phyloP scores from a whole-genome alignment of 2,797 vertebrate species.

The Potorous gilbertii region DNA sequence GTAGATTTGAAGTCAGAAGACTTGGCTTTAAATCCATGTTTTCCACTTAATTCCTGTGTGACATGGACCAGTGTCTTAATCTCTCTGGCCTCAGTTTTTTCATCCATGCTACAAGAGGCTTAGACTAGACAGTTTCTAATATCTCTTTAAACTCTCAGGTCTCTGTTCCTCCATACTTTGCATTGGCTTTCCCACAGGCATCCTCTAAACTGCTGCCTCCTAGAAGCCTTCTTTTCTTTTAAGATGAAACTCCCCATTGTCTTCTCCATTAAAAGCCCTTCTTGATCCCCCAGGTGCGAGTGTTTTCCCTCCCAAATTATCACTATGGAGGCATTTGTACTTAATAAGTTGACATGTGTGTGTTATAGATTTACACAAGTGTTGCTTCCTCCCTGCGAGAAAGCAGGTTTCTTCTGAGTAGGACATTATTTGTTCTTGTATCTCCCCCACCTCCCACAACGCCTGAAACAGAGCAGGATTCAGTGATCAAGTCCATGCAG shows the following conservation, averaged over 20 bases:
- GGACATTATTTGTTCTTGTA: not conserved
- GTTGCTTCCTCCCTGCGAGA: not conserved
- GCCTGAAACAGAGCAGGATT: not conserved
- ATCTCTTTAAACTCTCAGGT: not conserved
- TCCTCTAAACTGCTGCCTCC: not conserved
- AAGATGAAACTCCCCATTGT: not conserved
- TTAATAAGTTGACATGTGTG: not conserved
- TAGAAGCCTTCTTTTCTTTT: not conserved
- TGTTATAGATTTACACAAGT: not conserved
- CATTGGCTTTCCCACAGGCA: not conserved
- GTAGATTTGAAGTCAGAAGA: not conserved
- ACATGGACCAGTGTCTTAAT: not conserved
- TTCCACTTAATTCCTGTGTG: not conserved
- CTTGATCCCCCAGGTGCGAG: not conserved
- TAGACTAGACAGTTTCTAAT: not conserved
- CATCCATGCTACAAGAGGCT: not conserved
- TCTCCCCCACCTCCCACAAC: too few species aligned
- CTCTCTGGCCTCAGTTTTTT: not conserved
- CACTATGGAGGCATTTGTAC: not conserved
- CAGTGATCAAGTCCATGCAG: not conserved
- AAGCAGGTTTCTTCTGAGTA: not conserved
- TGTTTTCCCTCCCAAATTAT: not conserved
- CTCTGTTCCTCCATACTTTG: not conserved
- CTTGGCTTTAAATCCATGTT: not conserved
- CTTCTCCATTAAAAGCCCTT: not conserved